These are phyloP conservation scores for Pycnonotus jocosus DNA, from an alignment of 2,113 vertebrate genomes.

Conservation along the genomic window DNA sequence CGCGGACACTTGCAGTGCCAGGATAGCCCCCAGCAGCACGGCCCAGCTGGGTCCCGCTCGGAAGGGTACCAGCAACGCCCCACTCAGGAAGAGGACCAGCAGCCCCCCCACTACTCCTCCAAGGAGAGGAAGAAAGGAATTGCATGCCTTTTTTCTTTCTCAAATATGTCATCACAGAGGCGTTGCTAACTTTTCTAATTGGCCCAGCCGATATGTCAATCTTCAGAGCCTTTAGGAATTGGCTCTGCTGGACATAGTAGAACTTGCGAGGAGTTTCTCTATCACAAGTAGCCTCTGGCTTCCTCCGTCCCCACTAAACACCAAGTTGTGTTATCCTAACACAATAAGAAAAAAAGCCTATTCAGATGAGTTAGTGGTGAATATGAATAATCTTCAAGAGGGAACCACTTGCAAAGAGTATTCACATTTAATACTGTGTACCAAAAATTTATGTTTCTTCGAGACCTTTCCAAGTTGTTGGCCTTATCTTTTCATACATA, in stretches of 20 bases:
- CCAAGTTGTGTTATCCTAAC: background rate
- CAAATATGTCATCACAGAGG: background rate
- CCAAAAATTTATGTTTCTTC: background rate
- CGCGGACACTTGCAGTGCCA: accelerated
- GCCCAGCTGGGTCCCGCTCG: accelerated
- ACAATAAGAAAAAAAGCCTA: background rate
- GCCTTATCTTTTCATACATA: background rate
- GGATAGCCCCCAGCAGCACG: too few species aligned
- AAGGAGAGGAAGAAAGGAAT: background rate
- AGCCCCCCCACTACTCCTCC: background rate
- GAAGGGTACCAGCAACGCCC: background rate
- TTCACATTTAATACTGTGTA: background rate
- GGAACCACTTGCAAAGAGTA: background rate
- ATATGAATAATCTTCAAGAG: background rate
- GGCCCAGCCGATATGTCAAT: accelerated
- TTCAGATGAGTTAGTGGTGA: background rate
- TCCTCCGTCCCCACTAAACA: background rate
- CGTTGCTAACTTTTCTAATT: background rate
- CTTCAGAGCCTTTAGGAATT: background rate
- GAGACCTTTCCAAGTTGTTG: background rate
- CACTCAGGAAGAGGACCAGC: background rate
- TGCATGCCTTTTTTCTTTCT: background rate
- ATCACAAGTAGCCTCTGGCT: background rate
- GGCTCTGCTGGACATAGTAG: too few species aligned
- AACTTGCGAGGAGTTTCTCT: background rate